These are phyloP conservation scores for Notolabrus celidotus DNA, from an alignment of 2,797 vertebrate species.

Conservation along the genomic window DNA sequence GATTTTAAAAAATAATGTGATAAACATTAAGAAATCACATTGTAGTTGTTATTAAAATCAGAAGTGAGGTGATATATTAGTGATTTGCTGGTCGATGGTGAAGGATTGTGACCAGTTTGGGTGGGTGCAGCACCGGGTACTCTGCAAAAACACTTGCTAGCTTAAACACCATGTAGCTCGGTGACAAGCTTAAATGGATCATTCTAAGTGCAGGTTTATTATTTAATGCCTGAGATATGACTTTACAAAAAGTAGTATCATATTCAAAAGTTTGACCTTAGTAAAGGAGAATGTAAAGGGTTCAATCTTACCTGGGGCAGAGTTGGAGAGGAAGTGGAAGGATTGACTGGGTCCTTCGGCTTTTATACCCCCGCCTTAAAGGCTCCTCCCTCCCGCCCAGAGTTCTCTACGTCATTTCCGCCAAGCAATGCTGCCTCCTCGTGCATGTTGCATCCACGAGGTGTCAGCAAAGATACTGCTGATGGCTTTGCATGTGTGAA, in stretches of 20 bases:
- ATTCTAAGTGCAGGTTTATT: accelerated
- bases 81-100: conserved; percentile 42
- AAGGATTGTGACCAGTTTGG: conserved; percentile 37
- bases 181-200: accelerated
- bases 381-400: conserved; percentile 45
- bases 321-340: conserved; percentile 25
- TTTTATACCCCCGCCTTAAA: conserved; percentile 51
- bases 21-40: accelerated
- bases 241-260: too few relatives aligned
- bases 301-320: conserved; percentile 33
- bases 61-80: accelerated
- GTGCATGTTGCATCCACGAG: neutral
- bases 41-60: accelerated
- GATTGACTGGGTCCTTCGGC: accelerated
- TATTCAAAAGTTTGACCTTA: too few relatives aligned
- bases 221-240: too few relatives aligned
- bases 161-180: accelerated
- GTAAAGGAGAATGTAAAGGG: too few relatives aligned
- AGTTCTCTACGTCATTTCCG: too few relatives aligned
- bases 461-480: too few relatives aligned
- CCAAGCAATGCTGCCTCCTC: too few relatives aligned
- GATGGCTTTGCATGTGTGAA: too few relatives aligned
- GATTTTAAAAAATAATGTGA: too few relatives aligned
- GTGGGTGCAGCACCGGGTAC: accelerated
- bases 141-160: accelerated